Percentiles rank a stretch among this genome's conserved stretches.
phyloP scores from a whole-genome alignment of 2,113 vertebrate genomes.

The Arizona elegans region DNA sequence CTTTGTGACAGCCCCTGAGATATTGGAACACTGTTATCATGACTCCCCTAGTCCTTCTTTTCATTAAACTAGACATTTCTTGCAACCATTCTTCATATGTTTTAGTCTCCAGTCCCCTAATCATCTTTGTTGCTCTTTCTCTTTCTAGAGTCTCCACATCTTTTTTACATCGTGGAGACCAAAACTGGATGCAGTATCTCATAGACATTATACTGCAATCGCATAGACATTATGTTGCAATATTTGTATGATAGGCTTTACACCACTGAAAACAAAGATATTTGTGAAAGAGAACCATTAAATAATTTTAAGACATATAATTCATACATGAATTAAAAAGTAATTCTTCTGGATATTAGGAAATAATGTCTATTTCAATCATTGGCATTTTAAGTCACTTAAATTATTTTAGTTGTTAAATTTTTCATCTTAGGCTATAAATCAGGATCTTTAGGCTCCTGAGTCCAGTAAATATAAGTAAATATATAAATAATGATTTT shows the following conservation, averaged over 20 bases:
- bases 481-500: slow-evolving; percentile 28
- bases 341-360: background rate
- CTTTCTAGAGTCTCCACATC: too few species aligned
- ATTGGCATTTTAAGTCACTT: background rate
- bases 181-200: too few species aligned
- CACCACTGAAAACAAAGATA: slow-evolving; percentile 5
- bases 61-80: too few species aligned
- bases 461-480: background rate
- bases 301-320: slow-evolving; percentile 19
- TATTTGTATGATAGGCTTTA: background rate
- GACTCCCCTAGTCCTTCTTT: too few species aligned
- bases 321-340: background rate
- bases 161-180: too few species aligned
- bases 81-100: too few species aligned
- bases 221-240: slow-evolving; percentile 40
- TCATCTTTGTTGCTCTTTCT: too few species aligned
- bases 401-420: background rate
- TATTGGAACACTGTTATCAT: too few species aligned
- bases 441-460: slow-evolving; percentile 9
- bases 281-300: background rate
- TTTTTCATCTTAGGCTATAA: slow-evolving; percentile 45
- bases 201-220: background rate
- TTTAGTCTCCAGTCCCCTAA: too few species aligned
- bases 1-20: too few species aligned
- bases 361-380: background rate